Base-by-base conservation (phyloP, 1,140 invertebrate species). In the Charaxes varanes region DNA sequence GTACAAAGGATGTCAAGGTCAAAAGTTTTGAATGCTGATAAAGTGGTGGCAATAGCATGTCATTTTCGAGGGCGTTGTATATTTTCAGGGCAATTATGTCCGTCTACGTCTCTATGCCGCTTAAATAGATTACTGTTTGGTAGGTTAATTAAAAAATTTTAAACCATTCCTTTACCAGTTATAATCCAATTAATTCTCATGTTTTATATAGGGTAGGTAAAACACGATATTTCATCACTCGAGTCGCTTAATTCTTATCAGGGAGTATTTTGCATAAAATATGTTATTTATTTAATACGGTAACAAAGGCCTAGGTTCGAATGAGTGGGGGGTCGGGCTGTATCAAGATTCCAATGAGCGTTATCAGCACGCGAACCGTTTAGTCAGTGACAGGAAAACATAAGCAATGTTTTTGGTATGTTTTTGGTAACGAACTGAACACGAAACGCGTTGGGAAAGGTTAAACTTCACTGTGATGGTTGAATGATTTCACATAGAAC, bases 301-400 rank as follows among this genome's bases (percentile, higher is more conserved):
- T 41, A 32, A 41, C 37, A 41, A 41, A 44, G 26, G 34, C 34
- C 41, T 37, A 36, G 34, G 27, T 31, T 32, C 27, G 58, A 69
- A 67, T 73, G 77, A 77, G 77, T 65, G 34, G 53, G 54, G 35
- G 60, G 59, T 45, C 41, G 22, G 21, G 41, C 33, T 49, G 37
- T 77, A 77, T 76, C 76, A 71, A 69, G 72, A 80, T 77, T 53
- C 48, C 35, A 45, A 41, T 44, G 56, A 55, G 44, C 44, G 43
- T 54, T 53, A 48, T 37, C 50, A 31, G 51, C 74, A 79, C 70
- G 72, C 74, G 45, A 78, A 44, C 43, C 36, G 41, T 53, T 61
- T 66, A 58, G 63, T 34, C 45, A 38, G 19, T 44, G 41, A 44
- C 41, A 37, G 21, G 27, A 36, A 41, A 36, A 44, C 42, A 34